phyloP scores from a whole-genome alignment of 2,113 vertebrate genomes.

The Cavia porcellus region DNA sequence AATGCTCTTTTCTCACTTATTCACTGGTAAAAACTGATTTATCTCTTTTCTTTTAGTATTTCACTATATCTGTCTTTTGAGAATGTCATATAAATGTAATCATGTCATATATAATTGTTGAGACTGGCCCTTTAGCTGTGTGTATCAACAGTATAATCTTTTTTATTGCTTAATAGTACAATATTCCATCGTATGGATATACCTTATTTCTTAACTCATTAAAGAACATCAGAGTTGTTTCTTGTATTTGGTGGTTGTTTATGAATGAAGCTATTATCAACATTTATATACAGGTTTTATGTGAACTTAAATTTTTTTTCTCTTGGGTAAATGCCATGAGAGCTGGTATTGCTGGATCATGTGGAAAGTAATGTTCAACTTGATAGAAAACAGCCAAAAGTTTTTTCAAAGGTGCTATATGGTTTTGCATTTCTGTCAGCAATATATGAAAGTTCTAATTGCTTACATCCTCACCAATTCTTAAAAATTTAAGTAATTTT shows the following conservation, averaged over 20 bases:
- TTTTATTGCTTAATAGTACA: not conserved
- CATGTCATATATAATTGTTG: not conserved
- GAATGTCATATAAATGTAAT: not conserved
- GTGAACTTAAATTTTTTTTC: not conserved
- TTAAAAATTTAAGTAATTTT: not conserved
- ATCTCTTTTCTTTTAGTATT: not conserved
- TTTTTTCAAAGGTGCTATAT: not conserved
- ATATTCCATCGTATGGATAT: not conserved
- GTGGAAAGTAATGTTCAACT: not conserved
- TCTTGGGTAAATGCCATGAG: not conserved
- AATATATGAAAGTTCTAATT: not conserved
- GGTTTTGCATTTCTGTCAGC: not conserved
- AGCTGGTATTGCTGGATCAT: not conserved
- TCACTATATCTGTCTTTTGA: not conserved
- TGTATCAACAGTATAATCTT: not conserved
- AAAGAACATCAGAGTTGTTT: not conserved
- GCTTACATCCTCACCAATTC: not conserved
- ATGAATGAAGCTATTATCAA: not conserved
- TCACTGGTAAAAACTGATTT: not conserved
- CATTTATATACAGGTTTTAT: not conserved
- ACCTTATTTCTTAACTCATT: not conserved
- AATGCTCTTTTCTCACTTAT: not conserved
- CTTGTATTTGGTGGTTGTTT: not conserved
- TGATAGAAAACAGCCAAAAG: not conserved
- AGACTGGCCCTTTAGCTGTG: not conserved